These are phyloP conservation scores for Xiphorhynchus elegans DNA, from an alignment of 2,113 vertebrate species.

Conservation along the genomic window DNA sequence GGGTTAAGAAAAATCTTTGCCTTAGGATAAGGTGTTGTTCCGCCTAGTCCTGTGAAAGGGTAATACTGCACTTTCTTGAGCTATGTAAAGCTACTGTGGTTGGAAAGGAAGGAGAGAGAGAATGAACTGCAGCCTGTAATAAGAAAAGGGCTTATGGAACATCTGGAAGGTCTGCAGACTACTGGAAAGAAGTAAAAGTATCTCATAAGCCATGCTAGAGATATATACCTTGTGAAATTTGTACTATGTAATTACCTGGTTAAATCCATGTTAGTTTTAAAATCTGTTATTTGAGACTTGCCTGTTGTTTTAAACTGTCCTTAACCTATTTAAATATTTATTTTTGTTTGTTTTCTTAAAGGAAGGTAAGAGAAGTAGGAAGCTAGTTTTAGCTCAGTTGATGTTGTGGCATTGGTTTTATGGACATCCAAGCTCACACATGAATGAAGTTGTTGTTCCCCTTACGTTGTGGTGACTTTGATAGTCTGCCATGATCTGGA, in stretches of 20 bases:
- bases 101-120: not conserved
- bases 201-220: not conserved
- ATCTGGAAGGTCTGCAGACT: not conserved
- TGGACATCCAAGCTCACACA: rapidly evolving
- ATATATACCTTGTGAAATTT: not conserved
- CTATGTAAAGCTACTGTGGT: not conserved
- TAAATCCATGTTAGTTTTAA: not conserved
- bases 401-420: not conserved
- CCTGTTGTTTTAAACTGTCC: not conserved
- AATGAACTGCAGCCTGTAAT: not conserved
- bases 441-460: not conserved
- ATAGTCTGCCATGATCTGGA: not conserved
- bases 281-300: not conserved
- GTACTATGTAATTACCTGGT: not conserved
- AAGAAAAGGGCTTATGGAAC: not conserved
- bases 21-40: not conserved
- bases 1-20: not conserved
- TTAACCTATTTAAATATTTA: not conserved
- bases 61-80: not conserved
- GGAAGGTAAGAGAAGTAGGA: not conserved
- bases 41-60: not conserved
- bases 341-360: not conserved
- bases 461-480: not conserved
- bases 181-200: not conserved
- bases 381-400: not conserved